A percentile compares a stretch with the other conserved stretches of the same genome.
Evolutionary conservation across 2,797 vertebrate species (phyloP).

Genomic region (Brachyalestes nurse): DNA sequence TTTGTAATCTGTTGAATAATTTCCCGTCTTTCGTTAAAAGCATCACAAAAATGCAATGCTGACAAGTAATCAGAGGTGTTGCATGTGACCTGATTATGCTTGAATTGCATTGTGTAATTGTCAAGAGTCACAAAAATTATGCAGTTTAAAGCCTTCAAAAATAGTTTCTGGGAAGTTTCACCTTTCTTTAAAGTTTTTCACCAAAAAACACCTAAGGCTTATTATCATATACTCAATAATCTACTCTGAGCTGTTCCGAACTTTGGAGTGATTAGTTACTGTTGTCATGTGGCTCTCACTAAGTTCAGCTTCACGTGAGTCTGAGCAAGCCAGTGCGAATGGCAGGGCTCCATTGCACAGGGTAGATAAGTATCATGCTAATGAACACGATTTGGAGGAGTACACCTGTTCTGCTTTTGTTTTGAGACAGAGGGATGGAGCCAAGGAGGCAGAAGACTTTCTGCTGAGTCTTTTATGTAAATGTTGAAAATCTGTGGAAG

Average conservation of each 20-base stretch:
- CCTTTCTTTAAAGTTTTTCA: neutral
- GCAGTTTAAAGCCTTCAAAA: neutral
- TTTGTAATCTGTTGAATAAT: no score
- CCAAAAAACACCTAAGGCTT: no score
- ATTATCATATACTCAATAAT: no score
- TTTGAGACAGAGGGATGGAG: neutral
- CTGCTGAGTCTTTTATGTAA: slow-evolving; percentile 15
- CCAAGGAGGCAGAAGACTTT: neutral
- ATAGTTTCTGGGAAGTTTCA: neutral
- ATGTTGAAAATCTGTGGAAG: neutral
- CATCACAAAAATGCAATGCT: neutral
- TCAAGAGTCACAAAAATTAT: neutral
- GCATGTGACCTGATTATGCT: neutral
- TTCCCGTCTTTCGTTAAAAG: no score
- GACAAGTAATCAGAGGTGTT: neutral
- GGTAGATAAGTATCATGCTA: slow-evolving; percentile 18
- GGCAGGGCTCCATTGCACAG: neutral
- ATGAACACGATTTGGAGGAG: slow-evolving; percentile 15
- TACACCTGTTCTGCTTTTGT: slow-evolving; percentile 2
- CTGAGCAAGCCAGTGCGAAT: slow-evolving; percentile 13
- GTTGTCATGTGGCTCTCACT: slow-evolving; percentile 5
- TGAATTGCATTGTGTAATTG: neutral
- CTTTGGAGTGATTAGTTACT: neutral
- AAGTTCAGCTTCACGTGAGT: slow-evolving; percentile 7
- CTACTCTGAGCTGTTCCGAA: neutral